phyloP scores from a whole-genome alignment of 2,113 vertebrate genomes.

The Halcyon senegalensis region DNA sequence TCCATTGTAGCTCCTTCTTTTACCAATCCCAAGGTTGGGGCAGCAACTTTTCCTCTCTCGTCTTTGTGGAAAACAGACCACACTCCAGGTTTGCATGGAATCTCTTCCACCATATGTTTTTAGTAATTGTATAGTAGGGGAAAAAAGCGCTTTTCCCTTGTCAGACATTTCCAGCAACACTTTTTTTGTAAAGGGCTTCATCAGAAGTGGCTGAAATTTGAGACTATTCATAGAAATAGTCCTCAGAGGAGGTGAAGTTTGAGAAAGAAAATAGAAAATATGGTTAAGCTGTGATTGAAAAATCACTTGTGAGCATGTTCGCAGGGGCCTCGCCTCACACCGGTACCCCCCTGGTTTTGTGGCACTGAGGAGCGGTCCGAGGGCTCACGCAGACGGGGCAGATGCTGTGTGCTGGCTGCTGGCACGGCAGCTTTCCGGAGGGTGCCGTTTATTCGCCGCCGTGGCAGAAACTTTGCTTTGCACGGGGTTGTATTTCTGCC shows the following conservation, averaged over 20 bases:
- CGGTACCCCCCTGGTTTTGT: background rate
- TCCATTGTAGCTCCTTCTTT: background rate
- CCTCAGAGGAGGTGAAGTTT: conserved; percentile 9
- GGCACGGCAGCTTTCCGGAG: background rate
- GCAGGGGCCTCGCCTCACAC: background rate
- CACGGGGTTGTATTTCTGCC: background rate
- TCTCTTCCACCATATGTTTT: conserved; percentile 47
- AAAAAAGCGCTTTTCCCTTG: conserved; percentile 48
- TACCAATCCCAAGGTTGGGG: background rate
- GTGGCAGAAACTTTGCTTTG: background rate
- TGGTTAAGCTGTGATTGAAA: background rate
- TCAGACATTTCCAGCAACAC: conserved; percentile 56
- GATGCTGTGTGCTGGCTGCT: background rate
- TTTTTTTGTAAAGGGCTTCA: conserved; percentile 33
- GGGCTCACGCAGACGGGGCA: background rate
- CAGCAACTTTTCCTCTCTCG: background rate
- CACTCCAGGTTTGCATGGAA: conserved; percentile 7
- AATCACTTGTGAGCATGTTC: background rate
- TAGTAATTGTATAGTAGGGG: conserved; percentile 15
- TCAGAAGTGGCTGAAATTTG: conserved; percentile 54
- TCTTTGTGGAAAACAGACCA: conserved; percentile 17
- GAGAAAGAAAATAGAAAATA: conserved; percentile 1
- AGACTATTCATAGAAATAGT: background rate
- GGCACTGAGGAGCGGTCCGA: background rate
- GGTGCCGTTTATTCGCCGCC: background rate